These are phyloP conservation scores for Epizoanthus fatuus DNA, from an alignment of 92 coral and sea anemone genomes.

Conservation along the genomic window DNA sequence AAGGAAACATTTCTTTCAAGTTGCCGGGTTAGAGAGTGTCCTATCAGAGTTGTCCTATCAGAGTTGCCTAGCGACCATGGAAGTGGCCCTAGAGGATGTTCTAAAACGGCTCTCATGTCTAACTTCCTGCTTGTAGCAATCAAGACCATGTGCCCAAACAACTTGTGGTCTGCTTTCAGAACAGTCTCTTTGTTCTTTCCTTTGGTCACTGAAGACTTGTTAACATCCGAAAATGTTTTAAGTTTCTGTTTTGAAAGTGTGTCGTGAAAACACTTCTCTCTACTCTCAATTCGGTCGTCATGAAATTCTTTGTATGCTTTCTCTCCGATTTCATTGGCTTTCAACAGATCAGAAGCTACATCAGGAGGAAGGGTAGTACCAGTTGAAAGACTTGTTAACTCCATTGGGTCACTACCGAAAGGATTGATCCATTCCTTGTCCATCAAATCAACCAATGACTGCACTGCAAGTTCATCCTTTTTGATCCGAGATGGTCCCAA, in stretches of 20 bases:
- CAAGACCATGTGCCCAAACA: conserved; percentile 75
- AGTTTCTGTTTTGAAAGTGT: conserved; percentile 56
- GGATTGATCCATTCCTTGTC: conserved; percentile 65
- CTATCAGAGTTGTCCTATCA: conserved; percentile 75
- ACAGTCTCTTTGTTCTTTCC: conserved; percentile 56
- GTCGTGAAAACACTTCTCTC: conserved; percentile 61
- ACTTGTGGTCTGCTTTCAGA: conserved; percentile 66
- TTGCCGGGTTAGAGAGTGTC: conserved; percentile 58
- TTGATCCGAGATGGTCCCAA: conserved; percentile 50
- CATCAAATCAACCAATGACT: conserved; percentile 53
- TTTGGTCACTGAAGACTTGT: conserved; percentile 54
- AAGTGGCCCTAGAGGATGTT: conserved; percentile 67
- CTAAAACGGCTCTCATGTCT: conserved; percentile 60
- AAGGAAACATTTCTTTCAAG: conserved; percentile 53
- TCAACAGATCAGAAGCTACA: conserved; percentile 49
- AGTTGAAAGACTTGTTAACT: conserved; percentile 60
- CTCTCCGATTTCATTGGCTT: conserved; percentile 56
- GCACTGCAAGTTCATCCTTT: conserved; percentile 55
- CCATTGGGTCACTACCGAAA: conserved; percentile 42
- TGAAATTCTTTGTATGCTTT: conserved; percentile 45
- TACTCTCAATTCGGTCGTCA: conserved; percentile 47
- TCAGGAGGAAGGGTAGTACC: conserved; percentile 57
- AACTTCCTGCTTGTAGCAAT: conserved; percentile 71
- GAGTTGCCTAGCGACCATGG: conserved; percentile 66
- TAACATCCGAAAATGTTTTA: conserved; percentile 36